These are phyloP conservation scores for Andrena marginata DNA, from an alignment of 2,888 invertebrate species.

Conservation along the genomic window DNA sequence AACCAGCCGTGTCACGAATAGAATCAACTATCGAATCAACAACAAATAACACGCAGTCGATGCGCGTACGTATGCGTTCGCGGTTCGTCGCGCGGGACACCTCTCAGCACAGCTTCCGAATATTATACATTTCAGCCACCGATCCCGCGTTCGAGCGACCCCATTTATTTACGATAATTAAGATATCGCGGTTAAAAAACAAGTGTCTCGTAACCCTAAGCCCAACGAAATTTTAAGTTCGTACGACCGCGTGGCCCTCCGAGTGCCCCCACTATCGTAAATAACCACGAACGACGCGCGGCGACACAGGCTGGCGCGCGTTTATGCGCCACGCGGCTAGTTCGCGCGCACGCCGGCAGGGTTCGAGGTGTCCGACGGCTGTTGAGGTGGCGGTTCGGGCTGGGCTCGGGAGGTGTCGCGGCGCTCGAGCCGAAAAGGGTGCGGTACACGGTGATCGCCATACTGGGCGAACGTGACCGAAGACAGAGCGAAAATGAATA, in stretches of 20 bases:
- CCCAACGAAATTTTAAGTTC: background rate
- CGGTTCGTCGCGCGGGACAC: background rate
- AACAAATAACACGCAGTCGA: conserved; percentile 21
- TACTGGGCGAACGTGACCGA: conserved; percentile 81
- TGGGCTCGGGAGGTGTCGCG: conserved; percentile 27
- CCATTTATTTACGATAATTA: no score
- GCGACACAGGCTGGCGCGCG: background rate
- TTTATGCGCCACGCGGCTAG: background rate
- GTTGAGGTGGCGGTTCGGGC: background rate
- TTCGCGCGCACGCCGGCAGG: background rate
- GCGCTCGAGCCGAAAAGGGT: conserved; percentile 65
- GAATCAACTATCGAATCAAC: conserved; percentile 19
- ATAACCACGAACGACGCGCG: conserved; percentile 9
- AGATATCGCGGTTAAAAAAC: no score
- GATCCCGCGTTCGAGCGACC: no score
- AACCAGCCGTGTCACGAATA: conserved; percentile 14
- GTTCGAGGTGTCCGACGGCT: background rate
- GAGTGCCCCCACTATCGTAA: background rate
- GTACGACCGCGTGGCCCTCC: background rate
- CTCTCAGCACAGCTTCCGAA: background rate
- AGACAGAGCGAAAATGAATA: conserved; percentile 80
- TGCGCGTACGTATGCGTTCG: background rate
- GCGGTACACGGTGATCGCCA: conserved; percentile 77
- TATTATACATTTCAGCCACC: background rate
- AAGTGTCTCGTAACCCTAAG: no score